Percentiles rank a stretch among this genome's conserved stretches.
These are phyloP conservation scores for Epizoanthus scotinus DNA, from an alignment of 92 coral and sea anemone genomes.

Conservation along the genomic window DNA sequence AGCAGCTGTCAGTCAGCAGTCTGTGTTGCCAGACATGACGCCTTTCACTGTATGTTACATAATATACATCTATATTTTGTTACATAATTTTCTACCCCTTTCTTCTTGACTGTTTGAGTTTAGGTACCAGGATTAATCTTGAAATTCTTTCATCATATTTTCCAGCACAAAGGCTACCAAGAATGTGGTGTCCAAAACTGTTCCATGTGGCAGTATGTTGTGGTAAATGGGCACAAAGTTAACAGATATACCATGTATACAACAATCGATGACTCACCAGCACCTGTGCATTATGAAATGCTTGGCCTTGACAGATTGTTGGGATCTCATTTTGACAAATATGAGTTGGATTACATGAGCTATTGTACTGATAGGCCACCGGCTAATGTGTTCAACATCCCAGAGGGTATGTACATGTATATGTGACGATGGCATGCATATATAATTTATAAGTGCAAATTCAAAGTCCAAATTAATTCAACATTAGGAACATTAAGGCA, in stretches of 20 bases:
- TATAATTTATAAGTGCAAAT: too few relatives aligned
- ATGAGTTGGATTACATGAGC: conserved; percentile 70
- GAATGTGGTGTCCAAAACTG: conserved; percentile 51
- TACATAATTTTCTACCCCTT: not conserved
- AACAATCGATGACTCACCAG: conserved; percentile 27
- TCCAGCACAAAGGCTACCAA: conserved; percentile 32
- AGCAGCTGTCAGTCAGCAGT: conserved; percentile 61
- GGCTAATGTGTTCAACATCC: conserved; percentile 58
- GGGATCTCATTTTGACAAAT: conserved; percentile 95
- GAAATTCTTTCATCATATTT: conserved; percentile 8
- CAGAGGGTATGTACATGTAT: conserved; percentile 59
- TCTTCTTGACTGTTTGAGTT: too few relatives aligned
- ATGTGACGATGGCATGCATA: not conserved
- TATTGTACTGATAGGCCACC: conserved; percentile 64
- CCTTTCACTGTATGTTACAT: conserved; percentile 52
- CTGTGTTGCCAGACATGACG: conserved; percentile 78
- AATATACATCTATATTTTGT: not conserved
- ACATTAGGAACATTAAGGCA: too few relatives aligned
- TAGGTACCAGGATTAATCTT: too few relatives aligned
- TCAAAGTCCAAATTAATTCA: too few relatives aligned
- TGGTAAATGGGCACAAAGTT: conserved; percentile 66
- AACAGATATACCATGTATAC: conserved; percentile 79
- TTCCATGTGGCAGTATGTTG: conserved; percentile 59
- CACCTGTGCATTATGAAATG: conserved; percentile 93
- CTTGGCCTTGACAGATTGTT: conserved; percentile 84